Evolutionary conservation across 2,113 vertebrate genomes (phyloP), one percentile per base, ranked within the genome.

Genomic region (Chauna torquata): DNA sequence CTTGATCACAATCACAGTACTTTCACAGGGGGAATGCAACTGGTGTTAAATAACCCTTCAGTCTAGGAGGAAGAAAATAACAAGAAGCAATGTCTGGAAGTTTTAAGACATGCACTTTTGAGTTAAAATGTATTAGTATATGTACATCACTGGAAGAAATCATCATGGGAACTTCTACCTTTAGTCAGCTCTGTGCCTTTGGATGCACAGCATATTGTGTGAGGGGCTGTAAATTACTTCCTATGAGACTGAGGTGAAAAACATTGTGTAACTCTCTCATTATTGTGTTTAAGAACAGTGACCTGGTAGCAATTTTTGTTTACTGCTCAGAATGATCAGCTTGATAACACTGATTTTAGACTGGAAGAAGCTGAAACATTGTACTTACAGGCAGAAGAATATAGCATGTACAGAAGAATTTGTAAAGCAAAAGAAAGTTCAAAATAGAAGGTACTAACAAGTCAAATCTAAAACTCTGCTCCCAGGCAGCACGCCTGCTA

Each of bases 41-140:
- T 81, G 44, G 5, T 97, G 89, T 84, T 95, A 94, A 96, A 87
- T 89, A 94, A 84, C 83, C 22, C 45, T 84, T 87, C 90, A 83
- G 42, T 81, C 82, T 82, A 47, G 47, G 65, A 86, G 74, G 92
- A 95, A 97, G 88, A 81, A 94, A 92, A 68, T 82, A 91, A 87
- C 61, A 58, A 61, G 69, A 87, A 94, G 20, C 54, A 61, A 49
- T 13, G 49, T 38, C 92, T 94, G 34, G 59, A 84, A 89, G 81
- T 38, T 85, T 85, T 66, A 94, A 92, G 70, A 57, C 70, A 34
- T 30, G 11, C 36, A 89, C 14, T 27, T 82, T 89, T 76, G 24
- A 79, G 61, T 86, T 89, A 80, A 90, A 94, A 79, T 54, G 11
- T 47, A 13, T 72, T 82, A 54, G 23, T 80, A 32, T n/a, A 57